A percentile compares a stretch with the other conserved stretches of the same genome.
Evolutionary conservation across 2,797 vertebrate genomes (phyloP).

Genomic region (Trachops cirrhosus): DNA sequence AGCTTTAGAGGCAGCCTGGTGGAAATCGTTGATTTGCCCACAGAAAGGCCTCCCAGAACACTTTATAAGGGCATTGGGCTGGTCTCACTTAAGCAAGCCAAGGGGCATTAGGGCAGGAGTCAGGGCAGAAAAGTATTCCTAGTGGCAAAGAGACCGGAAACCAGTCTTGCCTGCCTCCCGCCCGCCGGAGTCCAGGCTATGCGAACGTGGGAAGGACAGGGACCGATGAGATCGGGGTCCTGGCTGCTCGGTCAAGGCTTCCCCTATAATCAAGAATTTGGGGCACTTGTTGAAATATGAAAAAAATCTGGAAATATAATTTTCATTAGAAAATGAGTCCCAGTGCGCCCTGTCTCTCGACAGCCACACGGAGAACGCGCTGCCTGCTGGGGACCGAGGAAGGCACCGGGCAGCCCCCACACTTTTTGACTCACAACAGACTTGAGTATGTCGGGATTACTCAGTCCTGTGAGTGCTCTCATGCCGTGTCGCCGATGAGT

Average conservation of each 20-base stretch:
- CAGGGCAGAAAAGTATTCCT: not conserved
- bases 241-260: not conserved
- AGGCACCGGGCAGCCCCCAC: not conserved
- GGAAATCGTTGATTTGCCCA: not conserved
- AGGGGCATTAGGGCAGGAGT: not conserved
- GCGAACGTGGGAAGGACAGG: not conserved
- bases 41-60: not conserved
- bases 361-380: not conserved
- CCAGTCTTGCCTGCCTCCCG: not conserved
- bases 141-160: not conserved
- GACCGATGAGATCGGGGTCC: not conserved
- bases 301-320: not conserved
- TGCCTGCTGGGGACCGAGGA: not conserved
- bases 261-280: not conserved
- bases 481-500: not conserved
- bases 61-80: not conserved
- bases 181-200: not conserved
- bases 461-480: not conserved
- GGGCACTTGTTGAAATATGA: not conserved
- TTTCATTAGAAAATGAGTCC: not conserved
- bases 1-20: not conserved
- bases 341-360: not conserved
- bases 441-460: not conserved
- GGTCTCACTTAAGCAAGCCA: not conserved
- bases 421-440: not conserved